Percentiles rank a stretch among this genome's conserved stretches.
These are phyloP conservation scores for Aegypius monachus DNA, from an alignment of 2,113 vertebrate species.

Conservation along the genomic window DNA sequence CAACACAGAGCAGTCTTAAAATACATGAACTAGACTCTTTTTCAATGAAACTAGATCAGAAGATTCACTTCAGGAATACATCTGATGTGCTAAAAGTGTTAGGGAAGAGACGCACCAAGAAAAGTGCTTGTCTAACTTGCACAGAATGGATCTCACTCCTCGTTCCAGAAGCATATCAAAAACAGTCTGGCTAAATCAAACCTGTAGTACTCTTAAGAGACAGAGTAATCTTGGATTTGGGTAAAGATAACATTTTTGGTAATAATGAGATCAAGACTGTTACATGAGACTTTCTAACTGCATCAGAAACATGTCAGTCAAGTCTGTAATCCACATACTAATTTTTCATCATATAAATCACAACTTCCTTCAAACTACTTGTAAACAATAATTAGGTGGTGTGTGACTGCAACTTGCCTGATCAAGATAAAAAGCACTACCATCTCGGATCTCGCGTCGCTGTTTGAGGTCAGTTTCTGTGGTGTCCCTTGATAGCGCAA, in stretches of 20 bases:
- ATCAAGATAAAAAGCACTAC: constrained; percentile 93
- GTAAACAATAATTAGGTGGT: neutral
- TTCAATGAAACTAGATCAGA: neutral
- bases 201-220: neutral
- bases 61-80: neutral
- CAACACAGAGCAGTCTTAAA: neutral
- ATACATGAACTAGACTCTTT: neutral
- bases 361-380: neutral
- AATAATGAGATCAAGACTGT: neutral
- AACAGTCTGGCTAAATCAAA: neutral
- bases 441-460: constrained; percentile 89
- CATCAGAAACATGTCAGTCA: neutral
- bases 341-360: neutral
- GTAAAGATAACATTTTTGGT: neutral
- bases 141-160: neutral
- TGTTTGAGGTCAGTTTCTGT: constrained; percentile 97
- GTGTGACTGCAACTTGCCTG: constrained; percentile 77
- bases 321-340: neutral
- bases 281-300: neutral
- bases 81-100: neutral
- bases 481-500: constrained; percentile 91
- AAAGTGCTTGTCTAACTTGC: neutral
- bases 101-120: neutral
- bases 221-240: neutral
- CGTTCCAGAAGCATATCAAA: neutral